phyloP scores from a whole-genome alignment of 2,888 invertebrate genomes.

The Rotaria sp. region DNA sequence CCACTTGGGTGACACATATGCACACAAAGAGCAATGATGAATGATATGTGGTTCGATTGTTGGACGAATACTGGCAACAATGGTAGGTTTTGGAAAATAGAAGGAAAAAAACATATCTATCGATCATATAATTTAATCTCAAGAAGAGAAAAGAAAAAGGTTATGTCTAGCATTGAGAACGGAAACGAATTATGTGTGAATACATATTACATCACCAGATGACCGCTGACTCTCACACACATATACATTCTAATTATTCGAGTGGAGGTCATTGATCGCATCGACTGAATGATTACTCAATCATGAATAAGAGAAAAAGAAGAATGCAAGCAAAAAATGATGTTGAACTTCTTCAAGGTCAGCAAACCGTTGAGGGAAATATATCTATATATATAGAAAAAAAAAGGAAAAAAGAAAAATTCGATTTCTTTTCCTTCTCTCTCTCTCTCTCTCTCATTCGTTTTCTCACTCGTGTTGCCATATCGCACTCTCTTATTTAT shows the following conservation, averaged over 20 bases:
- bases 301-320: background rate
- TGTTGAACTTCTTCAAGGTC: conserved; percentile 1
- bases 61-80: background rate
- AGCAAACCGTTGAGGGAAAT: conserved; percentile 19
- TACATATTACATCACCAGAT: background rate
- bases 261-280: conserved; percentile 1
- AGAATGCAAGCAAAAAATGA: background rate
- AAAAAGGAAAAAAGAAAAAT: background rate
- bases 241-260: background rate
- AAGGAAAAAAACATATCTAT: no score
- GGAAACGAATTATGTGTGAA: background rate
- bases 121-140: no score
- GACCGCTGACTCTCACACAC: background rate
- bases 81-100: background rate
- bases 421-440: background rate
- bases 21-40: background rate
- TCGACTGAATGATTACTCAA: conserved; percentile 19
- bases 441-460: background rate
- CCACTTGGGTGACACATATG: conserved; percentile 4
- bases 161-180: background rate
- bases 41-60: conserved; percentile 10
- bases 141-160: no score
- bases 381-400: background rate
- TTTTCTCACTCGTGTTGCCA: background rate
- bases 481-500: background rate